Percentiles rank a stretch among this genome's conserved stretches.
These are phyloP conservation scores for Lagopus leucura DNA, from an alignment of 2,113 vertebrate species.

Conservation along the genomic window DNA sequence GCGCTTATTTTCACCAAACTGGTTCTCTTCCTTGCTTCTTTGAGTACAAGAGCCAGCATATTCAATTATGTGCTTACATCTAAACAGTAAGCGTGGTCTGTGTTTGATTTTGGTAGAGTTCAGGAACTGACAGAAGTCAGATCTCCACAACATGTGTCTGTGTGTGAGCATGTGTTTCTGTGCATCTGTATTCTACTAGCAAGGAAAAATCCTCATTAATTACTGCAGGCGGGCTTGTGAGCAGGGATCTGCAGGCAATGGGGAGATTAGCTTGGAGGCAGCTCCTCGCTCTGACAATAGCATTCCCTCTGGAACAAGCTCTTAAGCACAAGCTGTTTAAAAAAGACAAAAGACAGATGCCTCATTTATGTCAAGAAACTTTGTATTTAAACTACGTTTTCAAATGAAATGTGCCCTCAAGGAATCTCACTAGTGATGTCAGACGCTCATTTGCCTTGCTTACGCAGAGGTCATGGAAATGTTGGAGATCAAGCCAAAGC, in stretches of 20 bases:
- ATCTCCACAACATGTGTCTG: background rate
- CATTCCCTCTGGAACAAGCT: background rate
- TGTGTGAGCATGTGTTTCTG: background rate
- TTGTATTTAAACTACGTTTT: background rate
- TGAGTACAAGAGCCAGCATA: background rate
- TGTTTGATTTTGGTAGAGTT: background rate
- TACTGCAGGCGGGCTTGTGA: background rate
- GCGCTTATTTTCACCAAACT: background rate
- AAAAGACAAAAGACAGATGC: conserved; percentile 25
- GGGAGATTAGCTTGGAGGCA: background rate
- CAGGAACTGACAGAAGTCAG: background rate
- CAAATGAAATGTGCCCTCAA: background rate
- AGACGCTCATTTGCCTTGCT: background rate
- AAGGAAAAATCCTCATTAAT: background rate
- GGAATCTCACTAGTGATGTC: background rate
- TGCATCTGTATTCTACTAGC: background rate
- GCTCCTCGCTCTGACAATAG: background rate
- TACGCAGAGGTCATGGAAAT: background rate
- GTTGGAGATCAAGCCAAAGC: background rate
- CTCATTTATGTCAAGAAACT: background rate
- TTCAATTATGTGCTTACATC: background rate
- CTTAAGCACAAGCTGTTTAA: background rate
- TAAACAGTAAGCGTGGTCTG: background rate
- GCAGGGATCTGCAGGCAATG: background rate
- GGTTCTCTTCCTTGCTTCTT: background rate